These are phyloP conservation scores for Danio albolineatus DNA, from an alignment of 2,797 vertebrate species.

Conservation along the genomic window DNA sequence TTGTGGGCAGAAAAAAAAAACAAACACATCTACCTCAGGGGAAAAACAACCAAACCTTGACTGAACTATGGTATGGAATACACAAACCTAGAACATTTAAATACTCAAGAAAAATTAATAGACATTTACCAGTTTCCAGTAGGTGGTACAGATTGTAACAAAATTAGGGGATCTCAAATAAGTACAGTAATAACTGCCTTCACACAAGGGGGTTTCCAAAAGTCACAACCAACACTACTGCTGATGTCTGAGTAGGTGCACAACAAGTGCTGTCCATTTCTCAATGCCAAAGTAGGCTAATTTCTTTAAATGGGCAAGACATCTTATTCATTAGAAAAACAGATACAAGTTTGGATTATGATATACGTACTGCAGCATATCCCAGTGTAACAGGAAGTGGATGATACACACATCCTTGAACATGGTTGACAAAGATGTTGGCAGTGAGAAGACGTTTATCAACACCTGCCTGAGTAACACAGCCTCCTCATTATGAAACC, in stretches of 20 bases:
- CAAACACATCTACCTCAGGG: not conserved
- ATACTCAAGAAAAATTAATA: not conserved
- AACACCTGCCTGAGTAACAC: not conserved
- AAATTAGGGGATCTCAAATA: not conserved
- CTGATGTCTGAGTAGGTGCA: too few species aligned
- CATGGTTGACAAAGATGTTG: too few species aligned
- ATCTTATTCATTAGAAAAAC: too few species aligned
- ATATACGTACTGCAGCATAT: too few species aligned
- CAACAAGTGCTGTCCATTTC: too few species aligned
- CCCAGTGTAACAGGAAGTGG: too few species aligned
- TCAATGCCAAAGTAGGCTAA: too few species aligned
- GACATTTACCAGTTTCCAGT: not conserved
- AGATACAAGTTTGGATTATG: too few species aligned
- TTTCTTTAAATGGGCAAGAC: too few species aligned
- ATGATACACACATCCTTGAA: not conserved
- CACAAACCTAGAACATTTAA: not conserved
- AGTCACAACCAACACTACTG: too few species aligned
- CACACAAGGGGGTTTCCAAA: not conserved
- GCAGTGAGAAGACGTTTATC: not conserved
- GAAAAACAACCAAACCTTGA: constrained; percentile 5
- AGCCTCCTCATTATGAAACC: not conserved
- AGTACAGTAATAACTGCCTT: not conserved
- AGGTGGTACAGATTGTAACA: too few species aligned
- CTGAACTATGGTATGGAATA: not conserved
- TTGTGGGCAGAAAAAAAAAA: constrained; percentile 32